Evolutionary conservation across 2,888 invertebrate species (phyloP).

Genomic region (Chaitophorus viminalis): DNA sequence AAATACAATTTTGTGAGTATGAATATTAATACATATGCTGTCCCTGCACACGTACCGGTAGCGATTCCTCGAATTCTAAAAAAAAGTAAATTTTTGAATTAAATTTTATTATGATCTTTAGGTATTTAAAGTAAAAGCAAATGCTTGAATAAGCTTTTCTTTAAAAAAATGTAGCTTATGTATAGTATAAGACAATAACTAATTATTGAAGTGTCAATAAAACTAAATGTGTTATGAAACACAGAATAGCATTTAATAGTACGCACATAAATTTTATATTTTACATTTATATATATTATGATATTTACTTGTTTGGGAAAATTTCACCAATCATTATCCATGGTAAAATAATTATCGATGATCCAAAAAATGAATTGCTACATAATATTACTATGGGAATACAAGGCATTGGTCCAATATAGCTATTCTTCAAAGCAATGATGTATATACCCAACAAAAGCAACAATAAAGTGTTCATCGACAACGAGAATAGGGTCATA

Average conservation of each 20-base stretch:
- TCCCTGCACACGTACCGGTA: constrained; percentile 70
- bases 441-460: constrained; percentile 54
- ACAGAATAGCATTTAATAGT: neutral
- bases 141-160: too few relatives aligned
- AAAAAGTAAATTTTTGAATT: constrained; percentile 1
- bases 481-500: constrained; percentile 58
- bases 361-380: constrained; percentile 68
- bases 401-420: constrained; percentile 65
- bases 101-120: neutral
- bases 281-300: neutral
- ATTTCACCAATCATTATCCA: constrained; percentile 72
- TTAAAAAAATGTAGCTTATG: too few relatives aligned
- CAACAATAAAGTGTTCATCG: constrained; percentile 51
- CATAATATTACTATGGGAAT: constrained; percentile 69
- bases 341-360: constrained; percentile 67
- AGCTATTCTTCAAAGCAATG: constrained; percentile 5
- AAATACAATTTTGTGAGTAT: neutral
- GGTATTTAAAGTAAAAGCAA: too few relatives aligned
- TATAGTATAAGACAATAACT: neutral
- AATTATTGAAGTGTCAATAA: neutral
- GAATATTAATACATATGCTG: neutral
- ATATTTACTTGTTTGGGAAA: constrained; percentile 70
- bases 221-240: neutral
- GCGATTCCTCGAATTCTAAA: constrained; percentile 71
- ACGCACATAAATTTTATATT: constrained; percentile 42